phyloP scores from a whole-genome alignment of 2,113 vertebrate genomes.

The Neopipo cinnamomea region DNA sequence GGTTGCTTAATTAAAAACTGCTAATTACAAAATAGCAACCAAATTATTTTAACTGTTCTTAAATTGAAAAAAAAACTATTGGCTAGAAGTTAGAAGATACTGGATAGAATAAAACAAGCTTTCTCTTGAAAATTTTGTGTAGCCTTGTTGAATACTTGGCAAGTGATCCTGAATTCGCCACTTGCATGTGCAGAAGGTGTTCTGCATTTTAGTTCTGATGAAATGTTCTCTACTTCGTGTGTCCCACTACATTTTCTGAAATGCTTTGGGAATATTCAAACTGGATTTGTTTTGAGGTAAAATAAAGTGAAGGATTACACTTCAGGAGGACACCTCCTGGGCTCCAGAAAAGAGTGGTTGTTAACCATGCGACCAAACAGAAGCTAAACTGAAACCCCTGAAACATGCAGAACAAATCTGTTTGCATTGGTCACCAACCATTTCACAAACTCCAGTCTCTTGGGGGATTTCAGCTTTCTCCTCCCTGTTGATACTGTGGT shows the following conservation, averaged over 20 bases:
- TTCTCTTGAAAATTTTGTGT: not conserved
- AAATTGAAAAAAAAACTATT: not conserved
- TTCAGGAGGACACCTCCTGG: not conserved
- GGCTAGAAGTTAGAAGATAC: not conserved
- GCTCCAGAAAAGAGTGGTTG: not conserved
- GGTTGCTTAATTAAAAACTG: not conserved
- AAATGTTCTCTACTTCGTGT: accelerated
- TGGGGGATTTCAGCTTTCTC: not conserved
- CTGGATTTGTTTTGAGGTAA: not conserved
- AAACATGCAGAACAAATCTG: accelerated
- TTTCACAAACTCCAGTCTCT: not conserved
- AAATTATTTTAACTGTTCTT: not conserved
- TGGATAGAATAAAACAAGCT: not conserved
- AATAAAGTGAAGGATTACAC: not conserved
- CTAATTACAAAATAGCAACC: not conserved
- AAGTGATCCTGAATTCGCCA: not conserved
- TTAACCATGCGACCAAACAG: not conserved
- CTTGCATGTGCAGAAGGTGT: not conserved
- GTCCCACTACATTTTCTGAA: not conserved
- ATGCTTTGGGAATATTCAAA: not conserved
- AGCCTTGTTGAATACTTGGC: not conserved
- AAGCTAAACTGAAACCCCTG: not conserved
- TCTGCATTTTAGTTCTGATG: not conserved
- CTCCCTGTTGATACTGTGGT: not conserved
- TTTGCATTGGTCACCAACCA: accelerated